Conservation (phyloP, 2,797 vertebrate species). For the Bovichtus diacanthus region DNA sequence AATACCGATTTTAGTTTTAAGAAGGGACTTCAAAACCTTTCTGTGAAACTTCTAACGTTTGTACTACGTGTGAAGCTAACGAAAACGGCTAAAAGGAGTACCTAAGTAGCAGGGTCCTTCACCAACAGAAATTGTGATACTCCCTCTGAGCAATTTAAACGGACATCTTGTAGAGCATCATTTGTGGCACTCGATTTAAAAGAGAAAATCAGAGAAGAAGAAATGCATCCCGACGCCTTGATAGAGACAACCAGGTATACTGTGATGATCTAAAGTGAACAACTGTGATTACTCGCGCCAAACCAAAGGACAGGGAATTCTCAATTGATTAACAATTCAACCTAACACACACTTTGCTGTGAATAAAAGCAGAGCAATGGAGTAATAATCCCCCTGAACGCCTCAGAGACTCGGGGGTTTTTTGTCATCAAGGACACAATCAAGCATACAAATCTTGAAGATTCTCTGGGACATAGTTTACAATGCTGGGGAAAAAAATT, state of each 20-base stretch:
- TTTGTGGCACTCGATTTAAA: conserved; percentile 29
- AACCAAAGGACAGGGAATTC: conserved; percentile 51
- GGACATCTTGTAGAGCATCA: conserved; percentile 2
- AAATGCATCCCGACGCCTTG: not conserved
- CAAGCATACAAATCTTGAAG: conserved; percentile 63
- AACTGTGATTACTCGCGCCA: conserved; percentile 50
- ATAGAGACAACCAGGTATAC: conserved; percentile 34
- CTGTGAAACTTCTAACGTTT: not conserved
- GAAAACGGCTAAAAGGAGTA: not conserved
- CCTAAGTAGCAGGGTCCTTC: not conserved
- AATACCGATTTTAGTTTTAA: not conserved
- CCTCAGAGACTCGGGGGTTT: conserved; percentile 56
- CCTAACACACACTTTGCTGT: conserved; percentile 50
- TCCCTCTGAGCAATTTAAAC: not conserved
- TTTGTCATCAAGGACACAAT: conserved; percentile 71
- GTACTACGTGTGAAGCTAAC: not conserved
- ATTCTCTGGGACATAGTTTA: conserved; percentile 54
- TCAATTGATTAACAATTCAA: conserved; percentile 74
- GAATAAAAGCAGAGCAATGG: conserved; percentile 64
- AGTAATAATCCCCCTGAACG: conserved; percentile 62
- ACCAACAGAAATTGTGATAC: not conserved
- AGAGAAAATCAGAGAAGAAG: conserved; percentile 19
- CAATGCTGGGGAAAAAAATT: conserved; percentile 40
- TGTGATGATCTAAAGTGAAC: conserved; percentile 28
- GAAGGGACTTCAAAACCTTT: not conserved